Base-by-base conservation (phyloP, 1,140 invertebrate genomes). In the Episyrphus balteatus region DNA sequence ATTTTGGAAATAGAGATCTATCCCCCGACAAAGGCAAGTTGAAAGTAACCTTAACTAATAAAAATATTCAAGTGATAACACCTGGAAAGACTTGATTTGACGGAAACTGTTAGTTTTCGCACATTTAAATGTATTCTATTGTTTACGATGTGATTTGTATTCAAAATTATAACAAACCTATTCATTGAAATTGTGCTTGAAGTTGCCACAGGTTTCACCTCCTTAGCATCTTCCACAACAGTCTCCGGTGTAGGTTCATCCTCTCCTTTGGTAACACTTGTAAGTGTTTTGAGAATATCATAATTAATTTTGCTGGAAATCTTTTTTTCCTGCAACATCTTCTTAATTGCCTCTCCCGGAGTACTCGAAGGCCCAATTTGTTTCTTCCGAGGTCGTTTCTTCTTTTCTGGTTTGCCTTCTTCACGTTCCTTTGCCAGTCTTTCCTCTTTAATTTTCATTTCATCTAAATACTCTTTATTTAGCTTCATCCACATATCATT, bases 241-340 rank as follows among this genome's bases (percentile, higher is more conserved):
- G 41, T 41, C 8, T 57, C 54, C 10, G 48, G 36, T 5, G 47
- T 37, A n/a, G 48, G 34, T 15, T 55, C 56, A 44, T 56, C 52
- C 13, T 63, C 60, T 2, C 21, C 21, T 8, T 26, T 26, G 8
- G 21, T 5, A 26, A 26, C 21, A 26, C 21, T 26, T 15, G 61
- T 66, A 3, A 66, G 44, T 60, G 81, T 88, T 59, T 90, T 92
- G 12, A 98, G 70, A 15, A 98, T 93, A 56, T 98, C 93, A 62
- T 98, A 98, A 70, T 98, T 96, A 31, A 98, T 96, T 77, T 98
- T 98, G 6, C 80, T 83, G 1, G 93, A 97, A 48, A 98, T 86
- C 62, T 89, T 90, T 67, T 94, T 96, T 57, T 95, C 92, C 55
- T 91, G 84, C 8, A 97, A 68, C 80, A 97, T 92, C 68, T 92